These are phyloP conservation scores for Euphonia xanthogaster DNA, from an alignment of 2,797 vertebrate species.

Conservation along the genomic window DNA sequence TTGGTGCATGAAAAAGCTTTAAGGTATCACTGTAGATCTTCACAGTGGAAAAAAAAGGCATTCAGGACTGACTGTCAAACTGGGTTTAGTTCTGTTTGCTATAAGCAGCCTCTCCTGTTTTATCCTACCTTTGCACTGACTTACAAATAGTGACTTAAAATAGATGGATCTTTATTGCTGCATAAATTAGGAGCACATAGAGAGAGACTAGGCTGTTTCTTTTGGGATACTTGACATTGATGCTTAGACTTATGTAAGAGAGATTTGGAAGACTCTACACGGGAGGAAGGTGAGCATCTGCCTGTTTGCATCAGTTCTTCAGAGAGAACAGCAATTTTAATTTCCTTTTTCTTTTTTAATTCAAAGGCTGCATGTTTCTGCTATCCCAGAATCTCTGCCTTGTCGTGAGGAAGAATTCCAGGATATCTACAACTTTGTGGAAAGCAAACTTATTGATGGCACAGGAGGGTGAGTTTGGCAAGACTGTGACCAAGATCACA, in stretches of 20 bases:
- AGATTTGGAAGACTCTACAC: not conserved
- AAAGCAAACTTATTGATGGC: conserved; percentile 90
- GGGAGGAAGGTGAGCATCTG: not conserved
- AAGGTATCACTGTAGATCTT: not conserved
- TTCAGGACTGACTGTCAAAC: not conserved
- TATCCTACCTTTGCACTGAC: not conserved
- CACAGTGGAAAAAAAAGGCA: not conserved
- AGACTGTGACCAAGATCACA: not conserved
- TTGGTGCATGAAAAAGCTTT: not conserved
- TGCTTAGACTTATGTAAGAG: not conserved
- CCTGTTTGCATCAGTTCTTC: not conserved
- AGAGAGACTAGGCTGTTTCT: not conserved
- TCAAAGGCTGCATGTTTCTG: conserved; percentile 89
- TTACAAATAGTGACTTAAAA: not conserved
- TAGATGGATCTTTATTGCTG: not conserved
- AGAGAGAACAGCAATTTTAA: not conserved
- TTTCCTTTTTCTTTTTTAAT: not conserved
- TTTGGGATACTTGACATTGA: not conserved
- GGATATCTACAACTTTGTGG: conserved; percentile 94
- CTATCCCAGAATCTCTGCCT: conserved; percentile 90
- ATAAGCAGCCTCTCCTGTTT: not conserved
- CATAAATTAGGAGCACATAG: not conserved
- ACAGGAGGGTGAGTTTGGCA: conserved; percentile 88
- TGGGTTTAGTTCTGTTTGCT: not conserved
- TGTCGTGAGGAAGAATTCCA: conserved; percentile 97